Base-by-base conservation (phyloP, 2,797 vertebrate species). In the Basileuterus tristriatus region DNA sequence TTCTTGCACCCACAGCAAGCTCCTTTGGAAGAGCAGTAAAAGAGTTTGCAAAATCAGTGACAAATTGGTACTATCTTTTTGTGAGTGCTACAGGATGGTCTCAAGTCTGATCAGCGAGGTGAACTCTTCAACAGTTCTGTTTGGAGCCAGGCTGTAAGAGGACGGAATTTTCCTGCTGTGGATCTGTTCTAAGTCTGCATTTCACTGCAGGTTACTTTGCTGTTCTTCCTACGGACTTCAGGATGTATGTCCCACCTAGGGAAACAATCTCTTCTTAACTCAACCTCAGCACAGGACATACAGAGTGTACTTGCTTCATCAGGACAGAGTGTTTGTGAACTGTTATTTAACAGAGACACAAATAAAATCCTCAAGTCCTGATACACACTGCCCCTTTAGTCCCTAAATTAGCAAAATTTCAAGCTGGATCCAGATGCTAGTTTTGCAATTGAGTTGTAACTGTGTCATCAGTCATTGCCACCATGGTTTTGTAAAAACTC, bases 51-150 rank as follows among this genome's bases (percentile, higher is more conserved):
- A 67, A 91, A 79, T 39, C 5, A 29, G 12, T 11, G 24, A 24
- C n/a, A 16, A 49, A 80, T 63, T 39, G 7, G 16, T 9, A 63
- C 9, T 47, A 0, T 32, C 11, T 30, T 37, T 34, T 43, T 50
- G 47, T 9, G 44, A 34, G 19, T 2, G 15, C 24, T 36, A n/a
- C 15, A 29, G 41, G 3, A 39, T 11, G n/a, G 26, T 52, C 10
- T 50, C 5, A 3, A 17, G 56, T 9, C 44, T 60, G 30, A 36
- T 13, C 32, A 27, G 5, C 0, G 1, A 37, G 19, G 39, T 16
- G 30, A 77, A 27, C 34, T 41, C 36, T 37, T 34, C 24, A 18
- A 58, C 12, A 55, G 29, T 36, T 37, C 26, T 43, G 5, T 19
- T n/a, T 50, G 43, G 60, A 92, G 26, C 44, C 39, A 50, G 37